These are phyloP conservation scores for Tichodroma muraria DNA, from an alignment of 2,113 vertebrate genomes.

Conservation along the genomic window DNA sequence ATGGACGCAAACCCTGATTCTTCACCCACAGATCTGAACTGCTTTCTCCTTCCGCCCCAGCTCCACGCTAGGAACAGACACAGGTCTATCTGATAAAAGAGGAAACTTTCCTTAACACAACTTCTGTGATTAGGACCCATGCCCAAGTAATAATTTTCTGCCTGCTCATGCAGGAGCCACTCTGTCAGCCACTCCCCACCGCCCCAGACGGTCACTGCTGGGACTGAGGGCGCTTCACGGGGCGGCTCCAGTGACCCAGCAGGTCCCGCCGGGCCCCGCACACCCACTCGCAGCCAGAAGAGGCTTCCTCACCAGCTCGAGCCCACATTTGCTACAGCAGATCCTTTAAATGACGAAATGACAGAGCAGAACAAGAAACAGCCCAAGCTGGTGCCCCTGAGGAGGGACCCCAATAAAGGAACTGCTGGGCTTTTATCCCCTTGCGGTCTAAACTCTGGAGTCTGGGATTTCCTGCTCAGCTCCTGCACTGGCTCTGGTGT, in stretches of 20 bases:
- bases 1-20: not conserved
- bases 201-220: not conserved
- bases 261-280: not conserved
- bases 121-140: not conserved
- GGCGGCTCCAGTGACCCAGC: not conserved
- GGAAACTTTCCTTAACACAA: not conserved
- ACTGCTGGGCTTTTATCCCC: not conserved
- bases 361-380: not conserved
- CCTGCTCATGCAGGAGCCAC: not conserved
- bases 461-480: not conserved
- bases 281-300: not conserved
- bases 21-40: not conserved
- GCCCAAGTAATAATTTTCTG: too few relatives aligned
- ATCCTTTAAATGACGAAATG: not conserved
- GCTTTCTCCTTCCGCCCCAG: not conserved
- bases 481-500: not conserved
- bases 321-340: not conserved
- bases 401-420: not conserved
- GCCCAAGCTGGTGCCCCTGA: not conserved
- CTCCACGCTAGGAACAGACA: not conserved
- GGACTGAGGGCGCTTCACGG: rapidly evolving
- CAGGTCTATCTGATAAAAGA: not conserved
- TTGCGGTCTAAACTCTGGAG: not conserved
- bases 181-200: not conserved
- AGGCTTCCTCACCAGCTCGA: not conserved